Base-by-base conservation (phyloP, 2,888 invertebrate species). In the Blastobasis lacticolella region DNA sequence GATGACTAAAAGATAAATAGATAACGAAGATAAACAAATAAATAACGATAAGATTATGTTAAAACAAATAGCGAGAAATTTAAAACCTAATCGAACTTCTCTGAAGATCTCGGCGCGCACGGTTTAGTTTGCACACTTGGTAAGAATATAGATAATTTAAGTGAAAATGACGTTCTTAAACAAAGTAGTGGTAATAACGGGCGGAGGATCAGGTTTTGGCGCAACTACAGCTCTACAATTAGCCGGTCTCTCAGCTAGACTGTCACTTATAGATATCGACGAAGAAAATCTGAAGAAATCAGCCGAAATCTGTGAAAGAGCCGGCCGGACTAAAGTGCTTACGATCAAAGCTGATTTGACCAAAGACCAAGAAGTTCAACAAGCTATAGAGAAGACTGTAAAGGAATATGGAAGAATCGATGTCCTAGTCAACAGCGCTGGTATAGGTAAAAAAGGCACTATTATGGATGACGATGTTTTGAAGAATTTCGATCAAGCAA, bases 161-260 rank as follows among this genome's bases (percentile, higher is more conserved):
- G 5, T 8, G 4, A 60, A 51, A 55, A 73, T 73, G 75, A 62
- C 60, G 64, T 76, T 75, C 48, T 51, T 62, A 37, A 70, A 71
- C 56, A 71, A 75, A 69, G 63, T 71, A 4, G 67, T 74, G 4
- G 41, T 73, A 48, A 56, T 77, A 49, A 75, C 78, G 4, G 71
- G 75, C 41, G 73, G 72, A 6, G 61, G 64, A 6, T 73, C 71
- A 0, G 73, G 73, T 7, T 66, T 77, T 5, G 76, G 77, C n/a
- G 68, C 71, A 61, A 66, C 66, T 8, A 63, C 67, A 40, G 68
- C 75, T 40, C 38, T 66, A 46, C 55, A 65, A 53, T 75, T 77
- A 54, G 66, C 75, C 1, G 72, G 71, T 58, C 49, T 64, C 50
- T 67, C 68, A 42, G 75, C 75, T 46, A 69, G 66, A 54, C 56